Percentiles rank a stretch among this genome's conserved stretches.
Evolutionary conservation across 2,797 vertebrate species (phyloP).

Genomic region (Arvicola amphibius): DNA sequence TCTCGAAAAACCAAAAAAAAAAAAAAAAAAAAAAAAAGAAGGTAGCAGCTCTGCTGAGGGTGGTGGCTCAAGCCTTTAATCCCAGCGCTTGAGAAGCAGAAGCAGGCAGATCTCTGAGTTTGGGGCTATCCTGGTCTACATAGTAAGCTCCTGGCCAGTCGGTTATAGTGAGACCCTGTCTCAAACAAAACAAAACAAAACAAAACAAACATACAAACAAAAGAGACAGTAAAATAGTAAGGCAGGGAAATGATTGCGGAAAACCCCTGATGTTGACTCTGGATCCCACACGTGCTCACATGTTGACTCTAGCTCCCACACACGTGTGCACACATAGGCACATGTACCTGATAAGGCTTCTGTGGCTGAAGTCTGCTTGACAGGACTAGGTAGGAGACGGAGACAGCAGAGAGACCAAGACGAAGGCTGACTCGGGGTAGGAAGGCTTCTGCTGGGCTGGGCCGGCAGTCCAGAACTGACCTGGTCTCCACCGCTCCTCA

Average conservation of each 20-base stretch:
- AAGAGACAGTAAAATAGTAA: background rate
- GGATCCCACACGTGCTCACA: background rate
- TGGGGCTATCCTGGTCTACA: background rate
- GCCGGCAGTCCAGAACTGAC: background rate
- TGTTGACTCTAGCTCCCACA: background rate
- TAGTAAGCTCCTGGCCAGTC: background rate
- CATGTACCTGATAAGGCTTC: background rate
- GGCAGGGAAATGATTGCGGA: background rate
- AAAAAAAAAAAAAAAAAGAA: background rate
- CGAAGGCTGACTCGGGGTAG: background rate
- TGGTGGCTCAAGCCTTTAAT: background rate
- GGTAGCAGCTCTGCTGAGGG: background rate
- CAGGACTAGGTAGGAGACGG: background rate
- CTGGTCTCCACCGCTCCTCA: background rate
- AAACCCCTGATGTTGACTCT: no score
- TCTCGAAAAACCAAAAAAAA: no score
- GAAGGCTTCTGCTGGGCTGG: background rate
- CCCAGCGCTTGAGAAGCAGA: background rate
- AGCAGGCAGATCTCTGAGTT: background rate
- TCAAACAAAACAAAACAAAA: background rate
- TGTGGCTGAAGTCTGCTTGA: background rate
- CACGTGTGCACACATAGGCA: background rate
- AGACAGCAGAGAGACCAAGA: background rate
- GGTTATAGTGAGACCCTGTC: background rate
- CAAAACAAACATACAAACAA: background rate